Base-by-base conservation (phyloP, 2,888 invertebrate genomes). In the Eristalinus sepulchralis region DNA sequence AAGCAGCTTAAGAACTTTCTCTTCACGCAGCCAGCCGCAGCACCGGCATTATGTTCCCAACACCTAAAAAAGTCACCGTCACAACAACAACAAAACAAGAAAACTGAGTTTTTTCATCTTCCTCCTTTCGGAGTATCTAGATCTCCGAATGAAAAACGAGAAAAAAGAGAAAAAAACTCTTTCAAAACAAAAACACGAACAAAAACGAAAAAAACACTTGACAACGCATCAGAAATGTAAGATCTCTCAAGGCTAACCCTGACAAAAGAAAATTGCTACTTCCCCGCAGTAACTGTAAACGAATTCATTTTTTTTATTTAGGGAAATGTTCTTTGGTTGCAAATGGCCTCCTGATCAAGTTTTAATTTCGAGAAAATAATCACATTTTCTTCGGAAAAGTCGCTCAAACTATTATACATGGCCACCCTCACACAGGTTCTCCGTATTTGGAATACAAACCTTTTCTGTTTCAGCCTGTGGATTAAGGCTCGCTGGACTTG, bases 391-490 rank as follows among this genome's bases (percentile, higher is more conserved):
- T 8, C 20, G 8, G 13, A 60, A 20, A 9, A 13, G n/a, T 10
- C 22, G 20, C n/a, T n/a, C 20, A 33, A 22, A 66, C 2, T 1
- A n/a, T 39, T 39, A 39, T 39, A 11, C 34, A 36, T 36, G n/a
- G 39, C n/a, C 39, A 39, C 17, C n/a, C 17, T 17, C 17, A 5
- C 47, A 47, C 17, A 17, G 47, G 17, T 2, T n/a, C 47, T 17
- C 17, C 8, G 1, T 17, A 17, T 5, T 27, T 47, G 17, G 47
- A 34, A 17, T 64, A 88, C 89, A 88, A 88, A 91, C 91, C 91
- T 91, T 91, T 90, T 99, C 98, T 89, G 97, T 94, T 91, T 98
- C 98, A 57, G 96, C 94, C 89, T 95, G 90, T 47, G 90, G 94
- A 90, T 95, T 95, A 90, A 95, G 93, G 90, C 95, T 95, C 83